Percentiles rank a stretch among this genome's conserved stretches.
Conservation (phyloP, 64 coral and sea anemone genomes). For the Trachythela sp. region DNA sequence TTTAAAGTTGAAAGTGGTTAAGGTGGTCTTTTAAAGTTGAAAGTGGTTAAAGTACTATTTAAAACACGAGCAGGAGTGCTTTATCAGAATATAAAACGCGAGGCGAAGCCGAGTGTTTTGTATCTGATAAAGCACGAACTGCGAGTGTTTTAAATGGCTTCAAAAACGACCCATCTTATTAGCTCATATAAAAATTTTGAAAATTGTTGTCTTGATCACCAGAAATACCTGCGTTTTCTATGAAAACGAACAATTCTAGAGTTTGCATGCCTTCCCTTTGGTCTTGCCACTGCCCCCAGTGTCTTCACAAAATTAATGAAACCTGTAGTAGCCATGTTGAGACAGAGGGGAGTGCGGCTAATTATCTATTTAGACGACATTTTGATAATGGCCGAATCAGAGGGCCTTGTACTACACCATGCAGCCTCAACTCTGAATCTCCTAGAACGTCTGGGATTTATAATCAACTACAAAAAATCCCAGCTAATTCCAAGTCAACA, state of each 20-base stretch:
- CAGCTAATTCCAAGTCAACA: neutral
- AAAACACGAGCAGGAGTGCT: too few relatives aligned
- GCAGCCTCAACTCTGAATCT: constrained; percentile 11
- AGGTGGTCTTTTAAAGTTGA: too few relatives aligned
- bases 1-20: too few relatives aligned
- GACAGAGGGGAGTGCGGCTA: neutral
- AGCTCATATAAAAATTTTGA: too few relatives aligned
- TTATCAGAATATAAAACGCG: too few relatives aligned
- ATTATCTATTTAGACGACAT: constrained; percentile 17
- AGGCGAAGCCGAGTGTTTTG: too few relatives aligned
- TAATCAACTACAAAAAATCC: constrained; percentile 3
- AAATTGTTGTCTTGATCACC: neutral
- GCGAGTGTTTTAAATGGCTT: too few relatives aligned
- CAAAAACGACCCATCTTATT: too few relatives aligned
- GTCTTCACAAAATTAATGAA: constrained; percentile 19
- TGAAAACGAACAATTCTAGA: neutral
- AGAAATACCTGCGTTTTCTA: neutral
- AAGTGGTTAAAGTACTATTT: too few relatives aligned
- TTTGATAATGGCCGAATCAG: neutral
- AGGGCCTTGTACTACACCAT: neutral
- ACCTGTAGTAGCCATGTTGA: neutral
- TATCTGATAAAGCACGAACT: too few relatives aligned
- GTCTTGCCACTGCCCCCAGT: neutral
- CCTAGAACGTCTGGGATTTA: neutral
- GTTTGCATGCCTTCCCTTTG: neutral